These are phyloP conservation scores for Sarcophilus harrisii DNA, from an alignment of 2,797 vertebrate species.

Conservation along the genomic window DNA sequence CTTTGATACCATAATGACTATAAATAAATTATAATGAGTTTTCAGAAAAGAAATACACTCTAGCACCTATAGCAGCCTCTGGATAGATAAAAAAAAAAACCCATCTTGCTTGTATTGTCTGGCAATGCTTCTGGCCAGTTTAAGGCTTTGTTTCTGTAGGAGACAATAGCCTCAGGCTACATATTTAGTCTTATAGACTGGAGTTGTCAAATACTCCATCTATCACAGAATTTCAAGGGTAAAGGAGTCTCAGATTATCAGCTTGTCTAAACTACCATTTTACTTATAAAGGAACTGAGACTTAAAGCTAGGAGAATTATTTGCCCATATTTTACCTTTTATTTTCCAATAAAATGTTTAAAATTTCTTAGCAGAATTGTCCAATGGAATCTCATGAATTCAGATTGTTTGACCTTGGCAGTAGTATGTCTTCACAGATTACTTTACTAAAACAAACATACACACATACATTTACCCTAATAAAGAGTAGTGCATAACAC, in stretches of 20 bases:
- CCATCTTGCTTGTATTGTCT: not conserved
- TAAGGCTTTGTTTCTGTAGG: not conserved
- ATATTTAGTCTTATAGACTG: not conserved
- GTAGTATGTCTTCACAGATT: not conserved
- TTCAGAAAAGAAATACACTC: not conserved
- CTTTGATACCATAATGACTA: not conserved
- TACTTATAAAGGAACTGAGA: not conserved
- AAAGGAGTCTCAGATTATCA: not conserved
- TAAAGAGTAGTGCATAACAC: not conserved
- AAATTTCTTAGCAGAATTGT: not conserved
- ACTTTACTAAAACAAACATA: not conserved
- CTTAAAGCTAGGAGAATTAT: not conserved
- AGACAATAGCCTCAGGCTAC: not conserved
- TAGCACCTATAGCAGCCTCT: not conserved
- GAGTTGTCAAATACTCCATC: not conserved
- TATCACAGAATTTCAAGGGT: not conserved
- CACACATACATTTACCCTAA: not conserved
- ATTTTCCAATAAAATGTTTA: not conserved
- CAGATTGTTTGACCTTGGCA: not conserved
- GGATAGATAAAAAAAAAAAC: not conserved
- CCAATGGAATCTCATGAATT: not conserved
- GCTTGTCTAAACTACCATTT: not conserved
- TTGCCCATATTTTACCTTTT: not conserved
- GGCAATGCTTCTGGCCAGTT: not conserved
- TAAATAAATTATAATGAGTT: conserved; percentile 39